phyloP scores from a whole-genome alignment of 1,140 invertebrate genomes.

The Parasteatoda tepidariorum region DNA sequence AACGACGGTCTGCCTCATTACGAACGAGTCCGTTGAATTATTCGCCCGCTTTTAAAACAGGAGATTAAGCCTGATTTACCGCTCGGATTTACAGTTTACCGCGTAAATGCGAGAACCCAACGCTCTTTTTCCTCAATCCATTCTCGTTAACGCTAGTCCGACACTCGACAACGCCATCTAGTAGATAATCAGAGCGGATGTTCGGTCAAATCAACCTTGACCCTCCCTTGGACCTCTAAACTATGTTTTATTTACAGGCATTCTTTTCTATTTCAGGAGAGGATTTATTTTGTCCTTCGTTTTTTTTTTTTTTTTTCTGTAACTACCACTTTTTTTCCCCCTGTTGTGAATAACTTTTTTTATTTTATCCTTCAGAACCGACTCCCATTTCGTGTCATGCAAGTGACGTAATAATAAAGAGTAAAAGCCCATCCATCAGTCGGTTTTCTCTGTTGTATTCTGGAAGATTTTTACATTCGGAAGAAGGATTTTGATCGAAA shows the following conservation, averaged over 20 bases:
- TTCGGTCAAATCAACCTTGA: not conserved
- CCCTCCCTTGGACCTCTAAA: not conserved
- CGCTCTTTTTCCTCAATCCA: not conserved
- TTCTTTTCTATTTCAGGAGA: not conserved
- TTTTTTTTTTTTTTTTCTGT: not conserved
- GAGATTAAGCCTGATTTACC: not conserved
- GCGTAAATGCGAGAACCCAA: not conserved
- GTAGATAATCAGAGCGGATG: not conserved
- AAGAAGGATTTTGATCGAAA: not conserved
- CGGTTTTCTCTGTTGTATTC: not conserved
- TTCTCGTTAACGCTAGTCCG: not conserved
- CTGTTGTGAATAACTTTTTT: too few species aligned
- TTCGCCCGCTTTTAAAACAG: not conserved
- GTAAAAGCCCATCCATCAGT: not conserved
- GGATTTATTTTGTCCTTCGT: not conserved
- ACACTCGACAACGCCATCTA: not conserved
- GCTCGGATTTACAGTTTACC: not conserved
- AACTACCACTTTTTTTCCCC: too few species aligned
- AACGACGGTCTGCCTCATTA: not conserved
- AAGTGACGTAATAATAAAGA: not conserved
- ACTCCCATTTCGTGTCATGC: not conserved
- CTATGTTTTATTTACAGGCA: not conserved
- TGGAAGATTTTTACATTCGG: not conserved
- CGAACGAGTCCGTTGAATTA: not conserved
- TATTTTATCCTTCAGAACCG: not conserved